Conservation (phyloP, 1,140 invertebrate species). For the Drosophila mojavensis region DNA sequence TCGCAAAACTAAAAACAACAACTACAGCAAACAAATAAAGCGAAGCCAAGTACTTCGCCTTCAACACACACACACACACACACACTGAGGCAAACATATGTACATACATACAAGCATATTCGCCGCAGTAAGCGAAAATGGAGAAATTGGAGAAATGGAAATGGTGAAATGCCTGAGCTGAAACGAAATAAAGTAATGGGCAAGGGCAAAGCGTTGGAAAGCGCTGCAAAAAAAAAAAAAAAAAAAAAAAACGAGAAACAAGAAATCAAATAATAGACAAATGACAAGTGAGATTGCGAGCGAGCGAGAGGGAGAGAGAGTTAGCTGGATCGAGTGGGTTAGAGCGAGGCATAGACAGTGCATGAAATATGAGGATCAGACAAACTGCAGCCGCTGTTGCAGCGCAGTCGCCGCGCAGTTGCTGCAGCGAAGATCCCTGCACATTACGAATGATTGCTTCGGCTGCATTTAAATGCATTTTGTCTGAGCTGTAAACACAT, state of each 20-base stretch:
- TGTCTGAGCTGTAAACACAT: conserved; percentile 17
- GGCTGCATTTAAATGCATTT: not conserved
- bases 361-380: conserved; percentile 30
- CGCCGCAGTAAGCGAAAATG: conserved; percentile 49
- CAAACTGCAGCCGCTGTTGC: conserved; percentile 2
- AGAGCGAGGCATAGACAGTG: not conserved
- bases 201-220: conserved; percentile 47
- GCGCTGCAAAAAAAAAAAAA: conserved; percentile 3
- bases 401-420: not conserved
- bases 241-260: not conserved
- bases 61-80: conserved; percentile 14
- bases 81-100: not conserved
- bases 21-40: conserved; percentile 53
- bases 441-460: conserved; percentile 7
- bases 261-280: conserved; percentile 19
- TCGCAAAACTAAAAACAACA: conserved; percentile 61
- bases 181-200: conserved; percentile 43
- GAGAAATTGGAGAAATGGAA: conserved; percentile 69
- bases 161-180: conserved; percentile 53
- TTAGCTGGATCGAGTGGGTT: not conserved
- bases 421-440: conserved; percentile 25
- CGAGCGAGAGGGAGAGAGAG: conserved; percentile 11
- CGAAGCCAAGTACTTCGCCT: conserved; percentile 41
- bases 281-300: conserved; percentile 34
- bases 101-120: conserved; percentile 15